A percentile compares a stretch with the other conserved stretches of the same genome.
Evolutionary conservation across 2,113 vertebrate species (phyloP).

Genomic region (Neomonachus schauinslandi): DNA sequence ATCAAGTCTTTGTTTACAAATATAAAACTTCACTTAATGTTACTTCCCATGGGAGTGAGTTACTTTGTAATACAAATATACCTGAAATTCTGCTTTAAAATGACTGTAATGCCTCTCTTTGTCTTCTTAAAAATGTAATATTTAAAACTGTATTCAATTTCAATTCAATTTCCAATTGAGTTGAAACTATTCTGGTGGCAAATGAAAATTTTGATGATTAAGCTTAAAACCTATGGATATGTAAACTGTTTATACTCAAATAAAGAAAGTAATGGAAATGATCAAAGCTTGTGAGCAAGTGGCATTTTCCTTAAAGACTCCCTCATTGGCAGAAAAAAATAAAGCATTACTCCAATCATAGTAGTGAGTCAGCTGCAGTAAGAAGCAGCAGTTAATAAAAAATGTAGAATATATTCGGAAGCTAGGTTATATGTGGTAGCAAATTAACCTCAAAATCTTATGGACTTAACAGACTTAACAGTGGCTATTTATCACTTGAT

Average conservation of each 20-base stretch:
- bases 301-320: background rate
- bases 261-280: background rate
- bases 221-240: background rate
- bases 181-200: background rate
- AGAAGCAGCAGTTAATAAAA: background rate
- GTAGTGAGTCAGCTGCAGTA: background rate
- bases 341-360: background rate
- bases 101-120: background rate
- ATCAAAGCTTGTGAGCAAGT: background rate
- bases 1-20: background rate
- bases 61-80: background rate
- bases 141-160: background rate
- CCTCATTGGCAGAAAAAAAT: background rate
- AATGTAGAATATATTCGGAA: background rate
- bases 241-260: conserved; percentile 9
- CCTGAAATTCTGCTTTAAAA: background rate
- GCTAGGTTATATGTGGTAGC: background rate
- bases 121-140: conserved; percentile 12
- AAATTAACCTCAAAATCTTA: conserved; percentile 23
- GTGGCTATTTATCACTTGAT: background rate
- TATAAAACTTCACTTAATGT: background rate
- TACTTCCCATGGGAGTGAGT: background rate
- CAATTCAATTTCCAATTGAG: too few relatives aligned
- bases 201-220: background rate
- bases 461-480: background rate